These are phyloP conservation scores for Strigamia crassipes DNA, from an alignment of 2,888 invertebrate genomes.

Conservation along the genomic window DNA sequence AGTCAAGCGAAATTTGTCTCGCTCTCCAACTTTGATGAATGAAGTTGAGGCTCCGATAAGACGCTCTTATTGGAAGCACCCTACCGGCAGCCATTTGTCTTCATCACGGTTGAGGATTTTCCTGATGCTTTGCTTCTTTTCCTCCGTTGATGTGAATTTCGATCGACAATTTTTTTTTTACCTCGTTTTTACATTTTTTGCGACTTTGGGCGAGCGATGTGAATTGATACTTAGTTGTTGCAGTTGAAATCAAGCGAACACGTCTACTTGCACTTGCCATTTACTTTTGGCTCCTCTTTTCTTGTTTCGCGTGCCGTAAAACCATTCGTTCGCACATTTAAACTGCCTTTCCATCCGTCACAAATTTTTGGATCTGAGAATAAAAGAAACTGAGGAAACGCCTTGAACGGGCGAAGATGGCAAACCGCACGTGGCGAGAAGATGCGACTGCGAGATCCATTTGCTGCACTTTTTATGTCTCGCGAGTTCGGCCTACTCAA, in stretches of 20 bases:
- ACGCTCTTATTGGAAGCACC: conserved; percentile 39
- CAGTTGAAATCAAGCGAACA: conserved; percentile 6
- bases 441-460: conserved; percentile 38
- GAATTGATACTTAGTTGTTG: conserved; percentile 36
- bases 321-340: neutral
- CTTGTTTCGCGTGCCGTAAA: neutral
- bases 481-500: conserved; percentile 34
- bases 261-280: neutral
- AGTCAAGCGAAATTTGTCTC: conserved; percentile 35
- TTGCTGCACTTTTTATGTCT: conserved; percentile 40
- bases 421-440: conserved; percentile 36
- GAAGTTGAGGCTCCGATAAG: conserved; percentile 42
- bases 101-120: conserved; percentile 32
- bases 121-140: conserved; percentile 34
- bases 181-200: neutral
- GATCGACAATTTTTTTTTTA: neutral
- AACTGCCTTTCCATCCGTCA: neutral
- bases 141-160: conserved; percentile 28
- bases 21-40: conserved; percentile 42
- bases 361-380: conserved; percentile 8
- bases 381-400: conserved; percentile 14
- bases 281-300: conserved; percentile 17
- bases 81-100: conserved; percentile 42
- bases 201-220: neutral
- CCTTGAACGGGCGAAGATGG: conserved; percentile 9